Evolutionary conservation across 92 coral and sea anemone genomes (phyloP).

Genomic region (Bergia puertoricense): DNA sequence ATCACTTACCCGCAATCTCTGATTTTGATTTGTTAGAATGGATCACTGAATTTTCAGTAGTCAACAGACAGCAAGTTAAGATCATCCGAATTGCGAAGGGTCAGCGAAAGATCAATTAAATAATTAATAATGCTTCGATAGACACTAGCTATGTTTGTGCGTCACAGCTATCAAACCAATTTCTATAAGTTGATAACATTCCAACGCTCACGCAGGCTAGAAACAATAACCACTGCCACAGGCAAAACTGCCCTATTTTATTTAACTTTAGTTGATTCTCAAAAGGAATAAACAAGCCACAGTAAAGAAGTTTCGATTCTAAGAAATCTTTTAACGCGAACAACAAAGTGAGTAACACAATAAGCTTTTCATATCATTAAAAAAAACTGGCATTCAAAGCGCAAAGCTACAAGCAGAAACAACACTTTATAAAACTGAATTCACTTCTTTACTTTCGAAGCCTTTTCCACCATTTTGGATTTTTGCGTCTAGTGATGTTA

Average conservation of each 20-base stretch:
- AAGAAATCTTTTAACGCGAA: not conserved
- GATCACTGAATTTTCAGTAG: conserved; percentile 32
- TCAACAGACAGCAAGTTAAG: conserved; percentile 29
- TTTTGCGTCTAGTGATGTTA: not conserved
- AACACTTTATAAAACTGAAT: not conserved
- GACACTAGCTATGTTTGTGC: conserved; percentile 23
- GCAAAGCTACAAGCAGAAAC: not conserved
- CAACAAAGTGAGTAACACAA: not conserved
- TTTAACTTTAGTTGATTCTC: conserved; percentile 20
- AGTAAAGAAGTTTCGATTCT: conserved; percentile 40
- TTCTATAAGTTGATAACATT: conserved; percentile 33
- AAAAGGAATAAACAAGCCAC: conserved; percentile 22
- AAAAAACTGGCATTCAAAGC: not conserved
- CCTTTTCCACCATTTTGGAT: not conserved
- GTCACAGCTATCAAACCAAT: conserved; percentile 30
- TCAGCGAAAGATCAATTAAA: conserved; percentile 39
- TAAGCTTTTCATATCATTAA: not conserved
- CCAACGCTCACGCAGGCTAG: conserved; percentile 35
- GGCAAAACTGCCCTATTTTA: conserved; percentile 29
- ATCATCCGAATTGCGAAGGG: conserved; percentile 15
- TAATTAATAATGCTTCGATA: conserved; percentile 1
- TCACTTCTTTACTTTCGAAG: not conserved
- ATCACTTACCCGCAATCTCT: conserved; percentile 23
- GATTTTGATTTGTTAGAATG: conserved; percentile 16
- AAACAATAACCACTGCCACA: conserved; percentile 22